Base-by-base conservation (phyloP, 2,888 invertebrate species). In the Campoplex capitator region DNA sequence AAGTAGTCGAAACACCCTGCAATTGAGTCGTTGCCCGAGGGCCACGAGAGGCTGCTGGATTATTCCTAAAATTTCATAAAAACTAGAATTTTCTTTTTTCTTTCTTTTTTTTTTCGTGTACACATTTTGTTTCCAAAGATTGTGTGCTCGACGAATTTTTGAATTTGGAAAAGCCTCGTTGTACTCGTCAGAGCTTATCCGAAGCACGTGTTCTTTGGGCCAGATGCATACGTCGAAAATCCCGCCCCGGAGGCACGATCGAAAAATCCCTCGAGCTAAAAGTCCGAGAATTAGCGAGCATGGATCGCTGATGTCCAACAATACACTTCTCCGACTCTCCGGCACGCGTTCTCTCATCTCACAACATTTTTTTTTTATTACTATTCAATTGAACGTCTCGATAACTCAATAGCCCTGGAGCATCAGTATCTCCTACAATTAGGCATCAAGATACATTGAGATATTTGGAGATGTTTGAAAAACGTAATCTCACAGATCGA, bases 201-300 rank as follows among this genome's bases (percentile, higher is more conserved):
- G 79, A 84, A 91, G 92, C 93, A 91, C 92, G 92, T 92, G 92
- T 92, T 91, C 70, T 70, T 88, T 84, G 70, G 70, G 87, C 88
- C 93, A 92, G 92, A 92, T 92, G 92, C 88, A 88, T 85, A 75
- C 77, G 71, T 76, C 70, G 79, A 84, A 92, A 93, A 90, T 91
- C 91, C 89, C 74, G 80, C 78, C 92, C 92, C 4, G 48, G 48
- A 65, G 84, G 87, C 84, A 70, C 62, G 74, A 81, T 51, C 56
- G 56, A 79, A 78, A 81, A 67, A 82, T 70, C 77, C 84, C 74
- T 65, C 83, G 84, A 88, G 91, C 88, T 16, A 62, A 82, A 56
- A 74, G 82, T 84, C 85, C 83, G 73, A 78, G 73, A 58, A 84
- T 82, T 74, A 56, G 73, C 18, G 82, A 81, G 68, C 51, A 51